Percentiles rank a stretch among this genome's conserved stretches.
phyloP scores from a whole-genome alignment of 2,113 vertebrate genomes.

The Hyperopisus bebe region DNA sequence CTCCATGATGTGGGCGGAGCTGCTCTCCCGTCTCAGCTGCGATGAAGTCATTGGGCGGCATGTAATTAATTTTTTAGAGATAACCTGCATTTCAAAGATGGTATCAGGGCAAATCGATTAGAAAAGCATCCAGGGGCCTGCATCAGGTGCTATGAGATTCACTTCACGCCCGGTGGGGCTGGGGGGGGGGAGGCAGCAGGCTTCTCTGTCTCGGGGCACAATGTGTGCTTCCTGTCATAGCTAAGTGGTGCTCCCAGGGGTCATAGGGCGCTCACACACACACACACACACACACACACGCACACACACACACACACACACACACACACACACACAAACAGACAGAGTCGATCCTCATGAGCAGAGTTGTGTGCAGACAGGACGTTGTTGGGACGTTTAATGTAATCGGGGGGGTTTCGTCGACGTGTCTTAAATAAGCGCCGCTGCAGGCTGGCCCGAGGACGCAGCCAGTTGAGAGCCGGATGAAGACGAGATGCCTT shows the following conservation, averaged over 20 bases:
- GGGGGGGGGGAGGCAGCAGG: neutral
- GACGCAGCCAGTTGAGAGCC: neutral
- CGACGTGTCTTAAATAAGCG: neutral
- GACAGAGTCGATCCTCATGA: neutral
- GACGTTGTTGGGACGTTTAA: neutral
- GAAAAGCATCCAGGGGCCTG: constrained; percentile 1
- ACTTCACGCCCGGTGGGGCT: neutral
- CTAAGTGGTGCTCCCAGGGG: neutral
- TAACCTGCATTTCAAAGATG: constrained; percentile 25
- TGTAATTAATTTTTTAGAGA: constrained; percentile 23
- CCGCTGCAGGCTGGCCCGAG: neutral
- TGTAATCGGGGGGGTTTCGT: neutral
- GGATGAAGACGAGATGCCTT: neutral
- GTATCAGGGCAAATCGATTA: constrained; percentile 32
- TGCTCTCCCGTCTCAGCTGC: neutral
- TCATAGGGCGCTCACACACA: neutral
- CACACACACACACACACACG: neutral
- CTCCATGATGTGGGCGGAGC: neutral
- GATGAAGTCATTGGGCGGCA: constrained; percentile 7
- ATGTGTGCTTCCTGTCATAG: neutral
- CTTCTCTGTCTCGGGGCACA: neutral
- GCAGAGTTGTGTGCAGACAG: neutral
- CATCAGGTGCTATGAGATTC: constrained; percentile 12
- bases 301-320: neutral
- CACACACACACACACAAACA: neutral